Percentiles rank a stretch among this genome's conserved stretches.
These are phyloP conservation scores for Morpho helenor DNA, from an alignment of 2,888 invertebrate genomes.

Conservation along the genomic window DNA sequence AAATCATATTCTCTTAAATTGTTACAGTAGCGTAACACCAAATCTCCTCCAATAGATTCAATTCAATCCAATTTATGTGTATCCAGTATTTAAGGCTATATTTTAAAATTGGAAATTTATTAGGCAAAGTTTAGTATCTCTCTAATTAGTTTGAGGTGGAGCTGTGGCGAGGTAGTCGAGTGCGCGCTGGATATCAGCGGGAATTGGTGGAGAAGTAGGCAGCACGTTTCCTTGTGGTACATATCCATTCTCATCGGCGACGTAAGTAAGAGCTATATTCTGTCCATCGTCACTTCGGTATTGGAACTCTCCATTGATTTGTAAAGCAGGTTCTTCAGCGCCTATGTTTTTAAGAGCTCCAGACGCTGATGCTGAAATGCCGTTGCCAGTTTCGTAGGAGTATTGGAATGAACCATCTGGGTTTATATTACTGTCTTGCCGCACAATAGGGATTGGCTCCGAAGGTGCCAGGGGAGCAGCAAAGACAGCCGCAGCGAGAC, in stretches of 20 bases:
- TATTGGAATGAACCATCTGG: slow-evolving; percentile 81
- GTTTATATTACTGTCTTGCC: slow-evolving; percentile 71
- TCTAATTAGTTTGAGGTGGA: slow-evolving; percentile 63
- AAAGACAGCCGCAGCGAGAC: slow-evolving; percentile 52
- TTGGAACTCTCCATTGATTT: slow-evolving; percentile 81
- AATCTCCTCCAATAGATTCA: too few relatives aligned
- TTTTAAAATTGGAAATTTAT: too few relatives aligned
- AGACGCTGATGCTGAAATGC: slow-evolving; percentile 77
- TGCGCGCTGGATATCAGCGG: slow-evolving; percentile 83
- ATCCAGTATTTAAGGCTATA: too few relatives aligned
- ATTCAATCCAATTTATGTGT: too few relatives aligned
- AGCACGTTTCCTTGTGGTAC: slow-evolving; percentile 81
- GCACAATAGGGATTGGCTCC: slow-evolving; percentile 73
- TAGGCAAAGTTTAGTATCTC: too few relatives aligned
- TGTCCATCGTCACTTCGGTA: slow-evolving; percentile 82
- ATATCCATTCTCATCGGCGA: slow-evolving; percentile 85
- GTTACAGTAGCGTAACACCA: too few relatives aligned
- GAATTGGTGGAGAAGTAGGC: slow-evolving; percentile 84
- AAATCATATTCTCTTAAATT: too few relatives aligned
- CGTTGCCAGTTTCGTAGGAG: slow-evolving; percentile 82
- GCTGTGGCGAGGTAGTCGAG: slow-evolving; percentile 83
- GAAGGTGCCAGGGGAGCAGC: slow-evolving; percentile 59
- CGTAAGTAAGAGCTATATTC: slow-evolving; percentile 79
- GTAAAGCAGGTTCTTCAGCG: slow-evolving; percentile 68
- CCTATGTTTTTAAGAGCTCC: slow-evolving; percentile 78